Conservation (phyloP, 2,113 vertebrate genomes). For the Atractosteus spatula region DNA sequence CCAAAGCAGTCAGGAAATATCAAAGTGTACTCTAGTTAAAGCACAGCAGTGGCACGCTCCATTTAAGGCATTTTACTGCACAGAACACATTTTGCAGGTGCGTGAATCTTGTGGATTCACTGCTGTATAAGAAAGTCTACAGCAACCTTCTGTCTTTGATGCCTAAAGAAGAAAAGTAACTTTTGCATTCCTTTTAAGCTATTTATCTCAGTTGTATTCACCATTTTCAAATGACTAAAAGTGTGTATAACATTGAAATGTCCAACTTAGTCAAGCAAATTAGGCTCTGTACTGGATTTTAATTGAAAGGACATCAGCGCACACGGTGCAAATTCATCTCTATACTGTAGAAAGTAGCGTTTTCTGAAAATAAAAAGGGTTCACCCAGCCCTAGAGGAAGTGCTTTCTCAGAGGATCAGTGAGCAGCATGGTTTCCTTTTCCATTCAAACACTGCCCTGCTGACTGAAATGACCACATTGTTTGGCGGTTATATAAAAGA, state of each 20-base stretch:
- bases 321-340: slow-evolving; percentile 17
- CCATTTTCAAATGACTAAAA: slow-evolving; percentile 5
- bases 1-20: neutral
- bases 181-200: slow-evolving; percentile 20
- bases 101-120: neutral
- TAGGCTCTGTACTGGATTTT: slow-evolving; percentile 27
- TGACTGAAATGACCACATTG: slow-evolving; percentile 12
- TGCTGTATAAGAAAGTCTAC: slow-evolving; percentile 8
- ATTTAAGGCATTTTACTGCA: neutral
- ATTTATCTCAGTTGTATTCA: neutral
- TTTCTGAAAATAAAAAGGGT: slow-evolving; percentile 30
- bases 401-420: slow-evolving; percentile 21
- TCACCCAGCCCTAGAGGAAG: slow-evolving; percentile 31
- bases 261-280: slow-evolving; percentile 29
- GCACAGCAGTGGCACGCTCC: neutral
- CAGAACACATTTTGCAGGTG: neutral
- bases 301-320: slow-evolving; percentile 19
- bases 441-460: slow-evolving; percentile 26
- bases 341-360: slow-evolving; percentile 24
- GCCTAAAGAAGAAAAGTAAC: slow-evolving; percentile 10
- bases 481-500: slow-evolving; percentile 22
- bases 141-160: slow-evolving; percentile 7
- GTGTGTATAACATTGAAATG: slow-evolving; percentile 26
- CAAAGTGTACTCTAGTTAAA: neutral
- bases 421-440: slow-evolving; percentile 1